Conservation (phyloP, 1,140 invertebrate genomes). For the Musca domestica region DNA sequence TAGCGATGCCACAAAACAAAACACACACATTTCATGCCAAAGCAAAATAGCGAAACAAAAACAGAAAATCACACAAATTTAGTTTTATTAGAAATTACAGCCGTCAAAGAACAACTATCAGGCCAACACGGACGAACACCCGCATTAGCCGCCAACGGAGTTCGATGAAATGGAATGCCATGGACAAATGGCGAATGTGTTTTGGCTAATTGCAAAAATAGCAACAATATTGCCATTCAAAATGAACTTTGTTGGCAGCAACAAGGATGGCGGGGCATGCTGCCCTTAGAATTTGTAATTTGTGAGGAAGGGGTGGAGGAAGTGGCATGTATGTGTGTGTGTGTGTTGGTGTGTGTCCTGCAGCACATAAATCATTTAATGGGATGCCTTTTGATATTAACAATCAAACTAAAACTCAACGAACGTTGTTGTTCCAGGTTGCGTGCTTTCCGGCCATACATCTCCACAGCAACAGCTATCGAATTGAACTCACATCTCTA, state of each 20-base stretch:
- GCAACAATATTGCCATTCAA: background rate
- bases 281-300: background rate
- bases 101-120: no score
- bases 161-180: background rate
- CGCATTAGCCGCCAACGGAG: no score
- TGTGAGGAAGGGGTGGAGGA: no score
- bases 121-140: no score
- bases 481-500: background rate
- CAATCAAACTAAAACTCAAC: no score
- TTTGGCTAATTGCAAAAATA: slow-evolving; percentile 14
- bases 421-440: background rate
- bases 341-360: background rate
- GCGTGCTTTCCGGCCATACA: slow-evolving; percentile 16
- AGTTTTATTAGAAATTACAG: slow-evolving; percentile 17
- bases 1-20: background rate
- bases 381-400: background rate
- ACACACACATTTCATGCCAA: background rate
- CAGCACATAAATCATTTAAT: slow-evolving; percentile 13
- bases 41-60: background rate
- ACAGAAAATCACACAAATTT: slow-evolving; percentile 15
- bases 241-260: no score
- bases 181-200: slow-evolving; percentile 4
- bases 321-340: no score
- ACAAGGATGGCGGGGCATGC: no score
- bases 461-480: background rate